Base-by-base conservation (phyloP, 35 echinoderm and acorn worm genomes). In the Patiria miniata region DNA sequence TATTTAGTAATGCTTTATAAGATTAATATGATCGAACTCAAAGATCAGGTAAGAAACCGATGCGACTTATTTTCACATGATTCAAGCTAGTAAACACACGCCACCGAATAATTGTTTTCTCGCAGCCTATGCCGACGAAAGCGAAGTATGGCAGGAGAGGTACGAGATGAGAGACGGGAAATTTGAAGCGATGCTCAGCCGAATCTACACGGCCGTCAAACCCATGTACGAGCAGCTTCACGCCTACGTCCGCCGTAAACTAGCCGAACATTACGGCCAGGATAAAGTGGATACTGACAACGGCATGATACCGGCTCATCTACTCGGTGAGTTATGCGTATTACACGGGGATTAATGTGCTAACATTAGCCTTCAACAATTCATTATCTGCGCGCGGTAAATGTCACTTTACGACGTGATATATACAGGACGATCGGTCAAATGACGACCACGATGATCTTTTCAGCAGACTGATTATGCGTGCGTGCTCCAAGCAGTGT, bases 161-260 rank as follows among this genome's bases (percentile, higher is more conserved):
- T 97, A 97, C 47, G 95, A 97, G 54, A 82, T 82, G 18, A 44
- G 26, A 82, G 88, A 86, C 5, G 80, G 69, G 0, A 42, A 79
- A 32, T 94, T 97, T 39, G 95, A 94, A 77, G 26, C 38, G 3
- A 39, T 88, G 26, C 34, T 97, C 18, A 77, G 87, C 59, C 85
- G 83, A 4, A 69, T 97, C 19, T 97, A 86, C 61, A 56, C 89
- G 15, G 86, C 91, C 9, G 87, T 94, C 5, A 93, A 91, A 89
- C 95, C 95, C 42, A 94, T 98, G 92, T 98, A 94, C 61, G 14
- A 77, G 29, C 89, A 98, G 78, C 86, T 98, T n/a, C 95, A 98
- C 37, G 92, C 95, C 8, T 98, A 91, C 60, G 92, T 98, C 9
- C 79, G 95, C 37, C 68, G 95, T 18, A 91, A 91, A 54, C 79